These are phyloP conservation scores for Parapristionchus giblindavisi DNA, from an alignment of 2,888 invertebrate genomes.

Conservation along the genomic window DNA sequence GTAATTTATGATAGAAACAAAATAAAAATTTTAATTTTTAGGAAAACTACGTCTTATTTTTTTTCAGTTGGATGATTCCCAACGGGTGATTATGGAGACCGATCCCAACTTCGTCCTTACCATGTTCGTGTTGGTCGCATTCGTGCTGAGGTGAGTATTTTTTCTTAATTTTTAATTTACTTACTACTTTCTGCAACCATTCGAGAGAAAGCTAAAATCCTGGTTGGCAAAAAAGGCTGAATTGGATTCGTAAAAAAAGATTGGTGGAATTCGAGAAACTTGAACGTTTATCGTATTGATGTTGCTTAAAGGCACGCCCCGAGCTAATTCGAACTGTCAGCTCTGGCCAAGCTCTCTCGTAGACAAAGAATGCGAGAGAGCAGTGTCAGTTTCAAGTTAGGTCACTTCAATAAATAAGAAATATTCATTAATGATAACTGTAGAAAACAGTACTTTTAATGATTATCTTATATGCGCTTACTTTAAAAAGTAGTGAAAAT, in stretches of 20 bases:
- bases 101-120: constrained; percentile 96
- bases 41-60: not conserved
- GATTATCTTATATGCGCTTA: not conserved
- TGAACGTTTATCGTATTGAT: too few relatives aligned
- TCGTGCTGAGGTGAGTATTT: constrained; percentile 86
- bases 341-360: too few relatives aligned
- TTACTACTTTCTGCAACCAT: not conserved
- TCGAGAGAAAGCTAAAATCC: not conserved
- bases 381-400: too few relatives aligned
- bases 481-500: too few relatives aligned
- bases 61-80: constrained; percentile 80
- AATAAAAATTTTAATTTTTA: not conserved
- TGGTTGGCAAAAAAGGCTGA: not conserved
- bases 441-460: too few relatives aligned
- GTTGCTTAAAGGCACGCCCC: too few relatives aligned
- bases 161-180: not conserved
- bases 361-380: too few relatives aligned
- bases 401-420: too few relatives aligned
- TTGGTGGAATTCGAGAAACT: not conserved
- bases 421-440: too few relatives aligned
- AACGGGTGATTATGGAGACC: constrained; percentile 86
- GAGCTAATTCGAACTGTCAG: too few relatives aligned
- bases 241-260: not conserved
- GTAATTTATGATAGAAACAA: too few relatives aligned
- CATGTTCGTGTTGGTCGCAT: constrained; percentile 87